phyloP scores from a whole-genome alignment of 1,140 invertebrate genomes.

The Archivesica marissinica region DNA sequence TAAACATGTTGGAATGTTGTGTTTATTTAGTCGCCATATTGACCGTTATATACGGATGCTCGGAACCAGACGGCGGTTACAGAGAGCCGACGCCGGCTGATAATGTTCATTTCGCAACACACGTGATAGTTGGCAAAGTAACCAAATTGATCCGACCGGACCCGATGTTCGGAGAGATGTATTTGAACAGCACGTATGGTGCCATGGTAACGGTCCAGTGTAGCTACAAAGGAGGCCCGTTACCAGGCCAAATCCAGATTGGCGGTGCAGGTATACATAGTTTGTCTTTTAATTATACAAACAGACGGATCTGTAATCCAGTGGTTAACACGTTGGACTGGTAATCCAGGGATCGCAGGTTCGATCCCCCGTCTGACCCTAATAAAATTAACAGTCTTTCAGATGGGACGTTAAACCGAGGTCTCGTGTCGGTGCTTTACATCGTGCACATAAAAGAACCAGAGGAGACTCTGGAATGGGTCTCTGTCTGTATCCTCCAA shows the following conservation, averaged over 20 bases:
- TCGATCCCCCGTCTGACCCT: too few relatives aligned
- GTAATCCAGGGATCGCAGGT: too few relatives aligned
- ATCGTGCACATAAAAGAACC: too few relatives aligned
- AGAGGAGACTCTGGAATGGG: too few relatives aligned
- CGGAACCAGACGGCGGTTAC: conserved; percentile 25
- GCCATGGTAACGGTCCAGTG: conserved; percentile 43
- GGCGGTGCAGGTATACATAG: conserved; percentile 44
- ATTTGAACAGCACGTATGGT: conserved; percentile 11
- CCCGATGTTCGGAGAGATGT: conserved; percentile 29
- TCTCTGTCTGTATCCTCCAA: too few relatives aligned
- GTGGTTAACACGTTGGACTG: too few relatives aligned
- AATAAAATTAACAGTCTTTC: too few relatives aligned
- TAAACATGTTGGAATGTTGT: background rate
- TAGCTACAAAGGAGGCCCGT: conserved; percentile 39
- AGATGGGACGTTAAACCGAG: too few relatives aligned
- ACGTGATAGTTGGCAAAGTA: conserved; percentile 36
- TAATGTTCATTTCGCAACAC: conserved; percentile 22
- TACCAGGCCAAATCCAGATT: conserved; percentile 12
- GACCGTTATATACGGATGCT: conserved; percentile 15
- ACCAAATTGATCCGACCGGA: background rate
- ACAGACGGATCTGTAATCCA: too few relatives aligned
- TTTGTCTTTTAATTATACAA: too few relatives aligned
- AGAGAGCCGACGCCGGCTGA: conserved; percentile 33
- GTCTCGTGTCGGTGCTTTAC: too few relatives aligned
- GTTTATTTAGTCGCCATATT: background rate